phyloP scores from a whole-genome alignment of 2,113 vertebrate species.

The Progne subis region DNA sequence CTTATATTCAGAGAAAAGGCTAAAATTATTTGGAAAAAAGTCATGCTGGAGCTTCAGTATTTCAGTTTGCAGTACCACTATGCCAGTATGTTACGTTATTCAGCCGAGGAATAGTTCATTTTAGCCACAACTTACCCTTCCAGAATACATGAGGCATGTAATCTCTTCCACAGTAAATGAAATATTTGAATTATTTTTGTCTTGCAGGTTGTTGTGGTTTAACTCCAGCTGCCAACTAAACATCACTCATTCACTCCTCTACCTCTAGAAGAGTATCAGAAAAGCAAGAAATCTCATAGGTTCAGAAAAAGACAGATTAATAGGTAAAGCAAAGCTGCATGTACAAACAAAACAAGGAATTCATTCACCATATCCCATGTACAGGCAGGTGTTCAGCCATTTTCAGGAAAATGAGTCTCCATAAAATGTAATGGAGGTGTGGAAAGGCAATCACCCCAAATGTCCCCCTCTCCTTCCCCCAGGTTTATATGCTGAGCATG shows the following conservation, averaged over 20 bases:
- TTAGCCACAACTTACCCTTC: not conserved
- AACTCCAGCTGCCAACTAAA: not conserved
- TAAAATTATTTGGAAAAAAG: not conserved
- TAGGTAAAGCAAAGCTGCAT: not conserved
- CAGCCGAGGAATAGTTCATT: not conserved
- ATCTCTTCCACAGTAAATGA: not conserved
- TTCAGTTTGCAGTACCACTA: not conserved
- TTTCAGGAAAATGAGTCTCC: not conserved
- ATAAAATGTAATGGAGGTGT: fast-evolving
- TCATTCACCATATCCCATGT: not conserved
- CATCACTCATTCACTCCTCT: not conserved
- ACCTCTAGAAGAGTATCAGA: not conserved
- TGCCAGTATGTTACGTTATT: not conserved
- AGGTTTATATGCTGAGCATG: not conserved
- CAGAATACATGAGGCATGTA: not conserved
- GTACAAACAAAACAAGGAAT: not conserved
- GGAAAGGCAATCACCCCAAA: not conserved
- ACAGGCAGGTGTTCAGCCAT: not conserved
- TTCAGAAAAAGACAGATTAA: not conserved
- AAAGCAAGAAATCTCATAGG: not conserved
- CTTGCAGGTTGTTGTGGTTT: not conserved
- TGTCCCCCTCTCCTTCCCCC: not conserved
- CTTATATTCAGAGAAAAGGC: not conserved
- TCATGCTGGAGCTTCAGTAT: not conserved
- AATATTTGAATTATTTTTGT: not conserved